Evolutionary conservation across 2,888 invertebrate genomes (phyloP).

Genomic region (Elgonia sp.): DNA sequence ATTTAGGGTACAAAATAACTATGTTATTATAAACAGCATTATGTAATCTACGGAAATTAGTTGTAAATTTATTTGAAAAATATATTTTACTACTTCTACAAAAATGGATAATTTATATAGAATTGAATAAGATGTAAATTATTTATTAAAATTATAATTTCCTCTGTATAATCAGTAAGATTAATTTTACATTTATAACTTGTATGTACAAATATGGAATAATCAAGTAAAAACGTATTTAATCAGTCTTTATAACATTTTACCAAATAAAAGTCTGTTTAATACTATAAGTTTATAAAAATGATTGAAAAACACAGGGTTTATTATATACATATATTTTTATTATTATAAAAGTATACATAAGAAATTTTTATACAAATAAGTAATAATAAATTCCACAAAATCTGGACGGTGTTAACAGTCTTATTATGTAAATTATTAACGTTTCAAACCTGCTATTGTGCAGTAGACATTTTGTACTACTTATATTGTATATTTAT

Average conservation of each 20-base stretch:
- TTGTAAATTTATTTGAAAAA: constrained; percentile 7
- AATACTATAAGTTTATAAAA: not conserved
- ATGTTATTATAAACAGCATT: not conserved
- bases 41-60: not conserved
- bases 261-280: constrained; percentile 3
- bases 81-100: too few relatives aligned
- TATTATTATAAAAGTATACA: constrained; percentile 47
- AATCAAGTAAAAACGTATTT: not conserved
- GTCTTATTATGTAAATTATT: constrained; percentile 56
- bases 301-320: not conserved
- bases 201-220: constrained; percentile 17
- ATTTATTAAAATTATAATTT: not conserved
- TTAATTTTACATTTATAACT: too few relatives aligned
- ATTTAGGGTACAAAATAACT: not conserved
- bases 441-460: constrained; percentile 35
- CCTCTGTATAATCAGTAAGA: constrained; percentile 1
- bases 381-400: constrained; percentile 46
- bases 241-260: not conserved
- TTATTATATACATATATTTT: constrained; percentile 60
- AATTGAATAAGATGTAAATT: not conserved
- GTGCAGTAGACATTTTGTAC: constrained; percentile 27
- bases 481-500: constrained; percentile 30
- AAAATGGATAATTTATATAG: not conserved
- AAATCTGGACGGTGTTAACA: constrained; percentile 64
- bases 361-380: constrained; percentile 43